Evolutionary conservation across 1,140 invertebrate genomes (phyloP), one percentile per base, ranked within the genome.

Genomic region (Anthonomus grandis): DNA sequence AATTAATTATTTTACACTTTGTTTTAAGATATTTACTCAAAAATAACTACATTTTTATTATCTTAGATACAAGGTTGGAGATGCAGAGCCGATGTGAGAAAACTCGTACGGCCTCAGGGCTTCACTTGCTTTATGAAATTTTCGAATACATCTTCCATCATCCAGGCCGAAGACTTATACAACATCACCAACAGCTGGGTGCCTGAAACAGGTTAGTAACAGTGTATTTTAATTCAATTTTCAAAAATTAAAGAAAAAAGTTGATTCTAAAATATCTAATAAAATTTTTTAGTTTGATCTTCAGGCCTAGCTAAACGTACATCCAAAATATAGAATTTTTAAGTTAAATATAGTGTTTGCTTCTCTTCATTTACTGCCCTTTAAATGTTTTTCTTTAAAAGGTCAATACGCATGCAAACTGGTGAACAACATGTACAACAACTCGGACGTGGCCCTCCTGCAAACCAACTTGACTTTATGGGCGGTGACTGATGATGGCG

Each of bases 321-420:
- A n/a, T n/a, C n/a, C n/a, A n/a, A n/a, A n/a, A n/a, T n/a, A n/a
- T n/a, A n/a, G n/a, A n/a, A n/a, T n/a, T n/a, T n/a, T 13, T 10
- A 34, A 10, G 31, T 34, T 10, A 34, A 22, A 27, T 46, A 27
- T 4, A 12, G 10, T 1, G 9, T 46, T 24, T 46, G 19, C 10
- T 17, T 9, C 1, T 54, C 12, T 31, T 47, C n/a, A 18, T 50
- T 10, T 23, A 57, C 19, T 18, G 8, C 41, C 5, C 1, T 17
- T n/a, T 39, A 13, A 22, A 34, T 34, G 31, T 34, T 46, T 57
- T n/a, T 44, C 38, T 65, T 65, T n/a, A n/a, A 42, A 38, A 71
- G 69, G 70, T 17, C 64, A 64, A 44, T 73, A 73, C 56, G 61
- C 62, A n/a, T 73, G 71, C 49, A 59, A 68, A 49, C 52, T 73